Percentiles rank a stretch among this genome's conserved stretches.
These are phyloP conservation scores for Apamea epomidion DNA, from an alignment of 2,888 invertebrate genomes.

Conservation along the genomic window DNA sequence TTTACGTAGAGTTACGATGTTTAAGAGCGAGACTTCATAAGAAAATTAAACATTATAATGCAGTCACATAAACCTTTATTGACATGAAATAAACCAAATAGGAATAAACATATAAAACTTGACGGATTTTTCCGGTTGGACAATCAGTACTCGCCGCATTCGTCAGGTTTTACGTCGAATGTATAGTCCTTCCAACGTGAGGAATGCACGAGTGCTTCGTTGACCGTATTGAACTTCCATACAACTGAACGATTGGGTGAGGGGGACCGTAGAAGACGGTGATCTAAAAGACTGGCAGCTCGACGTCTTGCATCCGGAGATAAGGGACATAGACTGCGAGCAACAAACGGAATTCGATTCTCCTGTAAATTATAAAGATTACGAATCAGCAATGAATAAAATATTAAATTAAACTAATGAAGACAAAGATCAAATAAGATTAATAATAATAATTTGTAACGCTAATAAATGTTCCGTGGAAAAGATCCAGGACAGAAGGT, in stretches of 20 bases:
- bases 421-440: not conserved
- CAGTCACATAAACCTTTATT: slow-evolving; percentile 59
- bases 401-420: not conserved
- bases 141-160: slow-evolving; percentile 65
- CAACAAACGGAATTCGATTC: slow-evolving; percentile 68
- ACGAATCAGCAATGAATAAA: not conserved
- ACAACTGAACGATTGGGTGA: slow-evolving; percentile 71
- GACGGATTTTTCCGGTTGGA: not conserved
- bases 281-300: slow-evolving; percentile 79
- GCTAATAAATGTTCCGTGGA: not conserved
- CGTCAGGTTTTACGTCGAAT: slow-evolving; percentile 73
- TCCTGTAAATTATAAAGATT: slow-evolving; percentile 69
- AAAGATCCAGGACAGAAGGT: slow-evolving; percentile 2
- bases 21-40: not conserved
- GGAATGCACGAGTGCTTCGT: slow-evolving; percentile 82
- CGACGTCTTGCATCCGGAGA: slow-evolving; percentile 82
- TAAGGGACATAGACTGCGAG: slow-evolving; percentile 77
- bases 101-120: slow-evolving; percentile 22
- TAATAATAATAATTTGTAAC: not conserved
- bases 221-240: slow-evolving; percentile 87
- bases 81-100: slow-evolving; percentile 41
- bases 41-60: slow-evolving; percentile 5
- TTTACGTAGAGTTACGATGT: not conserved
- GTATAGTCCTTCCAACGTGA: slow-evolving; percentile 82
- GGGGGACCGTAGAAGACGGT: slow-evolving; percentile 76